These are phyloP conservation scores for Leptinotarsa rubiginosa DNA, from an alignment of 2,888 invertebrate species.

Conservation along the genomic window DNA sequence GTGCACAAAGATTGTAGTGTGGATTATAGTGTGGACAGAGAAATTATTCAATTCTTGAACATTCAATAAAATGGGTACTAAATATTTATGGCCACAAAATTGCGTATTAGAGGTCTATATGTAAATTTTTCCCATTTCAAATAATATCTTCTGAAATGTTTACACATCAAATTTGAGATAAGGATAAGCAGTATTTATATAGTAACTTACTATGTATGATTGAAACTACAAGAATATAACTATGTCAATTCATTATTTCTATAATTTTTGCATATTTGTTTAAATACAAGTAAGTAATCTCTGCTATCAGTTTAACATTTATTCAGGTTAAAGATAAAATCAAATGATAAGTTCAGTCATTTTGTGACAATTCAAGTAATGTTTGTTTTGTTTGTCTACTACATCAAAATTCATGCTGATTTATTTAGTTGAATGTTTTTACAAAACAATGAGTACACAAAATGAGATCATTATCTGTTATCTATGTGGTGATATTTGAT, in stretches of 20 bases:
- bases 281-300: not conserved
- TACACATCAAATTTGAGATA: constrained; percentile 16
- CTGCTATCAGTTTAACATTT: not conserved
- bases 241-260: not conserved
- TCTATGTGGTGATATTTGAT: not conserved
- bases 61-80: not conserved
- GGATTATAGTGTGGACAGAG: not conserved
- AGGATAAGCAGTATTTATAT: constrained; percentile 1
- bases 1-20: not conserved
- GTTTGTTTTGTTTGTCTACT: not conserved
- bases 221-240: not conserved
- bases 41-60: not conserved
- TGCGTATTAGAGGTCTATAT: not conserved
- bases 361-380: not conserved
- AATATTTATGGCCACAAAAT: constrained; percentile 1
- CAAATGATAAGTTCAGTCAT: not conserved
- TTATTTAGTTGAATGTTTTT: not conserved
- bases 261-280: not conserved
- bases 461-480: not conserved
- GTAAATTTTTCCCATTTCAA: constrained; percentile 9
- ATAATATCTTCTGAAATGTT: not conserved
- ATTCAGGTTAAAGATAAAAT: not conserved
- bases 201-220: not conserved
- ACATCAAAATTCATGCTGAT: not conserved
- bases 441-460: not conserved